Base-by-base conservation (phyloP, 2,113 vertebrate species). In the Donacobius atricapilla region DNA sequence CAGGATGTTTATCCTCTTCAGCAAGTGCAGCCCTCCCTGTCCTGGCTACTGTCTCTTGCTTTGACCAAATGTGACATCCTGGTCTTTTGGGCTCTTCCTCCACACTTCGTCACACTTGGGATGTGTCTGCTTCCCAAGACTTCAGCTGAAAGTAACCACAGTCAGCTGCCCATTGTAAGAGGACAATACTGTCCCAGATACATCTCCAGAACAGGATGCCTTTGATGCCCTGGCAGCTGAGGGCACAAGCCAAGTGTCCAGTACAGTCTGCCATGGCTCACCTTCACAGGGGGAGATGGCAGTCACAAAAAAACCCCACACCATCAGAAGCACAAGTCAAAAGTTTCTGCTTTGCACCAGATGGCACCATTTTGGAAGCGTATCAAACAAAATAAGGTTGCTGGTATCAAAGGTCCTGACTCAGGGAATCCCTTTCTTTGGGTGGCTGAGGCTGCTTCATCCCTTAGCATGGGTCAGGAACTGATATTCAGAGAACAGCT, bases 41-140 rank as follows among this genome's bases (percentile, higher is more conserved):
- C 20, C 35, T 3, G 2, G 30, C 56, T 63, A 33, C 16, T 12
- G 11, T 23, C n/a, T 83, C 33, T n/a, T 0, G 0, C 35, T 44
- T 51, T 47, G 9, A 57, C 16, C 53, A 51, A 80, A 86, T 4
- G 2, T 63, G 39, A 65, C 0, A 0, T 56, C 17, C 28, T 76
- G 33, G 13, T 11, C 48, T 76, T 33, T 61, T 42, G 35, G 23
- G 28, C 60, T 81, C 60, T 77, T 79, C 10, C 16, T 88, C 48
- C n/a, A 42, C 13, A 14, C 11, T 70, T 23, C 53, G 22, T 25
- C 33, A 27, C 47, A 10, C 16, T 39, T 47, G 18, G 27, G 22
- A 85, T 42, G 7, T 33, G n/a, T 14, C 54, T 73, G 42, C 31
- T 81, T 45, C 48, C 58, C 10, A 1, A 31, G 19, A 78, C 71